Evolutionary conservation across 2,888 invertebrate genomes (phyloP).

Genomic region (Apocheima hispidaria): DNA sequence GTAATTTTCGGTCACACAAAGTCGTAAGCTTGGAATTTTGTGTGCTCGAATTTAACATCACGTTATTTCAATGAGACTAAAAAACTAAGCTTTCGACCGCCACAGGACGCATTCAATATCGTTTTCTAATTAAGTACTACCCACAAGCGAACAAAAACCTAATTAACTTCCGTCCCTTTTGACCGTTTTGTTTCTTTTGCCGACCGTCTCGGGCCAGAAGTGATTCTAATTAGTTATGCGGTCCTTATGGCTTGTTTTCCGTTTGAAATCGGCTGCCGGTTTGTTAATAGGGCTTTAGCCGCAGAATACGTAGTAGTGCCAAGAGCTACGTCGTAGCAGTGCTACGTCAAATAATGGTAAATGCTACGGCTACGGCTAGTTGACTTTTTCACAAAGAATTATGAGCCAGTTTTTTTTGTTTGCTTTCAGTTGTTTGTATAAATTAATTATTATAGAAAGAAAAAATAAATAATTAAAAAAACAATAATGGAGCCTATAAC

Average conservation of each 20-base stretch:
- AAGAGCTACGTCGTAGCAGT: background rate
- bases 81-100: background rate
- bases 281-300: conserved; percentile 30
- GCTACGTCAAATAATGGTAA: too few species aligned
- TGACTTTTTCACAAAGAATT: background rate
- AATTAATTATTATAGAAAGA: too few species aligned
- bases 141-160: conserved; percentile 30
- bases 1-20: too few species aligned
- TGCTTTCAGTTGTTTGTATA: too few species aligned
- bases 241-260: conserved; percentile 35
- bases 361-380: background rate
- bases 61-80: background rate
- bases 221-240: conserved; percentile 44
- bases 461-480: too few species aligned
- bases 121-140: conserved; percentile 32
- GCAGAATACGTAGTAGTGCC: background rate
- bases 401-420: background rate
- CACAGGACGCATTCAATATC: conserved; percentile 6
- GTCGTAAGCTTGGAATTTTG: background rate
- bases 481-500: too few species aligned
- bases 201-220: conserved; percentile 31
- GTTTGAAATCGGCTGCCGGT: conserved; percentile 31
- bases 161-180: conserved; percentile 27
- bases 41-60: background rate
- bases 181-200: conserved; percentile 33